A percentile compares a stretch with the other conserved stretches of the same genome.
phyloP scores from a whole-genome alignment of 2,113 vertebrate genomes.

The Lepidothrix coronata region DNA sequence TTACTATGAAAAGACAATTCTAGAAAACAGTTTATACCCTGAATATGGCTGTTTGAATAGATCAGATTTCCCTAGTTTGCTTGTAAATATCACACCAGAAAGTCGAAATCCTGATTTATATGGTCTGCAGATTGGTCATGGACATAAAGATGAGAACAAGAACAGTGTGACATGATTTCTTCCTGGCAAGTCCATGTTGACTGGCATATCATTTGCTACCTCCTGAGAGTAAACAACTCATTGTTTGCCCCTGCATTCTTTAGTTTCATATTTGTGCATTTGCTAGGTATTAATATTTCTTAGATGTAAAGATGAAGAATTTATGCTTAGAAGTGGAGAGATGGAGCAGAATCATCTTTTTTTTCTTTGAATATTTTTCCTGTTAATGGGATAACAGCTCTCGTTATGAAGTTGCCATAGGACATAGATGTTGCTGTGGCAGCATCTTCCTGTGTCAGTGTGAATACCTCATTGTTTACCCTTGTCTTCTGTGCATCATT shows the following conservation, averaged over 20 bases:
- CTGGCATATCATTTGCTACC: background rate
- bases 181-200: background rate
- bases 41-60: background rate
- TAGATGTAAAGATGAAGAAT: background rate
- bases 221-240: background rate
- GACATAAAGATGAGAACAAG: background rate
- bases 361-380: background rate
- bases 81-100: background rate
- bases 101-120: background rate
- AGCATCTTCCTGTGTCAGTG: background rate
- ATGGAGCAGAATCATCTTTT: background rate
- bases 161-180: background rate
- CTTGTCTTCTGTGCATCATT: fast-evolving
- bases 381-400: background rate
- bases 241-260: background rate
- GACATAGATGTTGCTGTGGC: background rate
- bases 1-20: background rate
- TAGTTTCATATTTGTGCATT: background rate
- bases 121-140: background rate
- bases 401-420: background rate
- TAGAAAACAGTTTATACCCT: background rate
- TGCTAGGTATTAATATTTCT: background rate
- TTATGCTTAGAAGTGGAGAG: background rate
- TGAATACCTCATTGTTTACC: background rate
- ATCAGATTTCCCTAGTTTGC: background rate